Base-by-base conservation (phyloP, 2,888 invertebrate species). In the Oscheius sp. region DNA sequence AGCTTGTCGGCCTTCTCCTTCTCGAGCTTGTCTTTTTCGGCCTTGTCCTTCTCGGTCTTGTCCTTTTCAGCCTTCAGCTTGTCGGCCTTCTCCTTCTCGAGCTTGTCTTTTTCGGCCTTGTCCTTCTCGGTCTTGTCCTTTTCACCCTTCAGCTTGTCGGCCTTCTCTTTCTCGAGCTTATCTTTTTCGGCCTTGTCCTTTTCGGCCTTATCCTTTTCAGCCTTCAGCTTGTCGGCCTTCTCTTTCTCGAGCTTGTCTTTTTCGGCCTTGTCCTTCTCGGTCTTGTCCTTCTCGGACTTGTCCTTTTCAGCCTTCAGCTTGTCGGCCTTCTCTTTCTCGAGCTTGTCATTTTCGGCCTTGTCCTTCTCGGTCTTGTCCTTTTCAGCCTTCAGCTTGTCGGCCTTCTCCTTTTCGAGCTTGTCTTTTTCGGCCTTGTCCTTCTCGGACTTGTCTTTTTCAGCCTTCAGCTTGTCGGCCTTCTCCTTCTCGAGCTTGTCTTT, bases 381-480 rank as follows among this genome's bases (percentile, higher is more conserved):
- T 1, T 66, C 66, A 35, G 66, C 66, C 66, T 66, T 66, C 35
- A 51, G 51, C 66, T 66, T 66, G 3, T 66, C 66, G 53, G 51
- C 29, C 66, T 66, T 66, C 32, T 50, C 51, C 53, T 4, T 66
- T 3, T 66, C 66, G 32, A 50, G 32, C 35, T 66, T 66, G 51
- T 50, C 66, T 21, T 50, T 51, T 29, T 65, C 65, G 32, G 51
- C 50, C 66, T 66, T 66, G 33, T 50, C 51, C 37, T 66, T 66
- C 4, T 66, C 66, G 51, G 53, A 1, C 53, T 66, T 66, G 1
- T 50, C 66, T 21, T 50, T 51, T n/a, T 62, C 73, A 35, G 50
- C 33, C 71, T 71, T 72, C 33, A 32, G 32, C 58, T 75, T 75
- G 1, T 60, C 72, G 11, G 53, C 42, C 50, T 66, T 73, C n/a